phyloP scores from a whole-genome alignment of 1,140 invertebrate species.

The Trichonephila clavipes region DNA sequence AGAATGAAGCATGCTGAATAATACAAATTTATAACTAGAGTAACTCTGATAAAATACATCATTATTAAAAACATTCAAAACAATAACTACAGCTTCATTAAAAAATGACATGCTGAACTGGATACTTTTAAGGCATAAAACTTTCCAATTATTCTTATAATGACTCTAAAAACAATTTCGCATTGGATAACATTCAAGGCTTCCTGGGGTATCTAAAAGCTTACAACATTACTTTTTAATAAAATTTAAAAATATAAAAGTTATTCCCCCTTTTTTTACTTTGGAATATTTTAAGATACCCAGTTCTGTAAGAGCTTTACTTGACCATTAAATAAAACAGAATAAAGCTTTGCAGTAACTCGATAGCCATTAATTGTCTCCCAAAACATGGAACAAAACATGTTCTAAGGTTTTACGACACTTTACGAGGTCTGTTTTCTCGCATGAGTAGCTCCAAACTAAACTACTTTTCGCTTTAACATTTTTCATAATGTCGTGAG shows the following conservation, averaged over 20 bases:
- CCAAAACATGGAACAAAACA: slow-evolving; percentile 29
- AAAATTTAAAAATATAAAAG: neutral
- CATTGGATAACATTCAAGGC: neutral
- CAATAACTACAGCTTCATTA: neutral
- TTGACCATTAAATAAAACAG: slow-evolving; percentile 30
- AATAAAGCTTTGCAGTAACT: neutral
- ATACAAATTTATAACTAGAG: neutral
- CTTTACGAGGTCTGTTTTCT: neutral
- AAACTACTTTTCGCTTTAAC: slow-evolving; percentile 6
- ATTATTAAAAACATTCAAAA: neutral
- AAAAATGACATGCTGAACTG: neutral
- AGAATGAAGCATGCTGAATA: neutral
- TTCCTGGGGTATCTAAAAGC: neutral
- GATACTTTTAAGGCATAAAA: neutral
- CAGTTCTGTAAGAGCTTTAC: neutral
- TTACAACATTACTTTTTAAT: slow-evolving; percentile 11
- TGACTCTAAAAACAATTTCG: neutral
- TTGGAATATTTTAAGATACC: neutral
- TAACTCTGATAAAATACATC: neutral
- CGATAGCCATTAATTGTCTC: slow-evolving; percentile 38
- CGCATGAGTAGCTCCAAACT: slow-evolving; percentile 21
- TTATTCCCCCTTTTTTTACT: neutral
- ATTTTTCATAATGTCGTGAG: slow-evolving; percentile 33
- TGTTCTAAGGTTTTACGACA: slow-evolving; percentile 25
- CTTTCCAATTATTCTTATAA: neutral